Conservation (phyloP, 2,888 invertebrate species). For the Stenotaenia linearis region DNA sequence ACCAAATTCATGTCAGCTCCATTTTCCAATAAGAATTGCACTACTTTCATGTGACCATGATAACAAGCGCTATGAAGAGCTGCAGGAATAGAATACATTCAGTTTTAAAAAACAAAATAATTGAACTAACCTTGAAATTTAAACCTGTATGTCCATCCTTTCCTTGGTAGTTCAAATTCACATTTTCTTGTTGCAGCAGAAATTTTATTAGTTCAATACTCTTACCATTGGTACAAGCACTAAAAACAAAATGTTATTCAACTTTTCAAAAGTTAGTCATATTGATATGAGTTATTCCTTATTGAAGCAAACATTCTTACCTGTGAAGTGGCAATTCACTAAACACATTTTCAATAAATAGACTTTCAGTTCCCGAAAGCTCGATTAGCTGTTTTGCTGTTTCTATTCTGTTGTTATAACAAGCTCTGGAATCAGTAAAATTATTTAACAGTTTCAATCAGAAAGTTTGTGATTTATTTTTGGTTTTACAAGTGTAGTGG, state of each 20-base stretch:
- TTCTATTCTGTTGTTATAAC: constrained; percentile 46
- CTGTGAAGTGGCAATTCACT: constrained; percentile 50
- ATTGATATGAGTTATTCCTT: too few relatives aligned
- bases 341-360: constrained; percentile 49
- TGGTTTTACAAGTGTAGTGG: constrained; percentile 50
- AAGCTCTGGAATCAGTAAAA: constrained; percentile 41
- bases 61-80: constrained; percentile 51
- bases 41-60: constrained; percentile 50
- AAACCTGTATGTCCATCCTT: constrained; percentile 51
- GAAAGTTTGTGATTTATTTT: too few relatives aligned
- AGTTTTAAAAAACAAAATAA: background rate
- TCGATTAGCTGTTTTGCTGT: constrained; percentile 47
- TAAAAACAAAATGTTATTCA: background rate
- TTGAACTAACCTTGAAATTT: background rate
- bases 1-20: constrained; percentile 50
- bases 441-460: background rate
- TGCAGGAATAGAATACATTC: constrained; percentile 37
- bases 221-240: constrained; percentile 50
- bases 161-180: constrained; percentile 50
- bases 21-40: constrained; percentile 50
- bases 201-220: constrained; percentile 49
- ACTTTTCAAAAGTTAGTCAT: too few relatives aligned
- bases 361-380: constrained; percentile 43
- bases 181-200: constrained; percentile 47
- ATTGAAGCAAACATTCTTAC: background rate